phyloP scores from a whole-genome alignment of 1,140 invertebrate genomes.

The Trachymyrmex cornetzi region DNA sequence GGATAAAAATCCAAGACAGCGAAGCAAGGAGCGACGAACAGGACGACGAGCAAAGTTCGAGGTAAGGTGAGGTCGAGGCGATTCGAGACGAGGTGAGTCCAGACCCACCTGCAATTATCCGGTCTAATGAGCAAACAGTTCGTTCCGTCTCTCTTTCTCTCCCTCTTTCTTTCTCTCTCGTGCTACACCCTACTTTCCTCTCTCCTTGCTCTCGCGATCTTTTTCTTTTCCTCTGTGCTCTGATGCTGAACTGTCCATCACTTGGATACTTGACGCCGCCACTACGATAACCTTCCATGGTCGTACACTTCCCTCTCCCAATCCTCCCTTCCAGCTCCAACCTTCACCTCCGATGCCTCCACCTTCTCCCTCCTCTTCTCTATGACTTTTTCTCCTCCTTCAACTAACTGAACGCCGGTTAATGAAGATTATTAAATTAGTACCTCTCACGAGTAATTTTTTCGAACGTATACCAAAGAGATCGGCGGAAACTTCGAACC shows the following conservation, averaged over 20 bases:
- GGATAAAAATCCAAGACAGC: conserved; percentile 39
- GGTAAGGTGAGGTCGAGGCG: conserved; percentile 71
- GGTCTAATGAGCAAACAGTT: conserved; percentile 86
- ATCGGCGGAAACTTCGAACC: conserved; percentile 26
- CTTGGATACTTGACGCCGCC: conserved; percentile 75
- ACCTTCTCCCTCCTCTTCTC: conserved; percentile 43
- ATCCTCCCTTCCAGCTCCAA: conserved; percentile 42
- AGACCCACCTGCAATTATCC: conserved; percentile 84
- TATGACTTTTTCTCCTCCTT: conserved; percentile 40
- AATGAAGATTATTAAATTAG: conserved; percentile 84
- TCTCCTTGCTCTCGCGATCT: conserved; percentile 67
- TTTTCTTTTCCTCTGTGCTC: conserved; percentile 44
- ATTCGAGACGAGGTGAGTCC: conserved; percentile 75
- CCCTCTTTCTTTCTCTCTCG: conserved; percentile 34
- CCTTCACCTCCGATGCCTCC: conserved; percentile 47
- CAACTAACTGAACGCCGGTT: conserved; percentile 63
- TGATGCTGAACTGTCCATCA: conserved; percentile 72
- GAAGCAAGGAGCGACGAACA: conserved; percentile 55
- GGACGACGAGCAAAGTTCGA: conserved; percentile 62
- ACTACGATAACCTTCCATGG: conserved; percentile 74
- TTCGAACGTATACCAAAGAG: conserved; percentile 52
- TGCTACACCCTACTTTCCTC: conserved; percentile 53
- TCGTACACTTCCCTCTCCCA: conserved; percentile 65
- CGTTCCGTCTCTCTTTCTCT: conserved; percentile 65
- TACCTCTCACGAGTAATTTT: conserved; percentile 77